Base-by-base conservation (phyloP, 2,797 vertebrate species). In the Tympanoctomys barrerae region DNA sequence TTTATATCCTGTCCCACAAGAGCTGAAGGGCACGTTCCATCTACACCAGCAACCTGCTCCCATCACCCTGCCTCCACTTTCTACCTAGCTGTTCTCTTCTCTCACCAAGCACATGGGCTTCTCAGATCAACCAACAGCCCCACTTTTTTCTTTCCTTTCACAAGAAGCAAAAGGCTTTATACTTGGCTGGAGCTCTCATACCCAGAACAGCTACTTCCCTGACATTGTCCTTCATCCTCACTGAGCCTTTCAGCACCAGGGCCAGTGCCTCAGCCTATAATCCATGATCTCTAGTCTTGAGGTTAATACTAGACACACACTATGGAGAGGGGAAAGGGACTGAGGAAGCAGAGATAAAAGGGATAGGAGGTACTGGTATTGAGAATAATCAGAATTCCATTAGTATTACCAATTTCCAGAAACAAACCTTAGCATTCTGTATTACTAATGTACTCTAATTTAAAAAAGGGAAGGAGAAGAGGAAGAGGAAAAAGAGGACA, bases 181-280 rank as follows among this genome's bases (percentile, higher is more conserved):
- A 22, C 26, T 14, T 73, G 1, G 28, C n/a, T 54, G 68, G 54
- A 22, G 52, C 54, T 64, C 70, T 64, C 28, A 66, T 16, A 62
- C 42, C 5, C 66, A 94, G 59, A 52, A 54, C 39, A 73, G 79
- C 75, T 59, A 49, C 66, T 81, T 28, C 62, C 36, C 62, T 62
- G 2, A 1, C 36, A 31, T 49, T 18, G 70, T 16, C 54, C 31
- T 31, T 21, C 42, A 52, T 26, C 66, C 66, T 21, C 75, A 46
- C 62, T 71, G 21, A 26, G 70, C 49, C 57, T 95, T 93, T 92
- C 91, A 95, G 94, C 91, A 94, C 80, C 87, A 88, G 91, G 75
- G 64, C 62, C 89, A 91, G 94, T 59, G 95, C 59, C 62, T 86
- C 66, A 0, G 11, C 42, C 84, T 13, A 21, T 14, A 61, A 46